Base-by-base conservation (phyloP, 53 echinoderm and acorn worm species). In the Stichopus horrens region DNA sequence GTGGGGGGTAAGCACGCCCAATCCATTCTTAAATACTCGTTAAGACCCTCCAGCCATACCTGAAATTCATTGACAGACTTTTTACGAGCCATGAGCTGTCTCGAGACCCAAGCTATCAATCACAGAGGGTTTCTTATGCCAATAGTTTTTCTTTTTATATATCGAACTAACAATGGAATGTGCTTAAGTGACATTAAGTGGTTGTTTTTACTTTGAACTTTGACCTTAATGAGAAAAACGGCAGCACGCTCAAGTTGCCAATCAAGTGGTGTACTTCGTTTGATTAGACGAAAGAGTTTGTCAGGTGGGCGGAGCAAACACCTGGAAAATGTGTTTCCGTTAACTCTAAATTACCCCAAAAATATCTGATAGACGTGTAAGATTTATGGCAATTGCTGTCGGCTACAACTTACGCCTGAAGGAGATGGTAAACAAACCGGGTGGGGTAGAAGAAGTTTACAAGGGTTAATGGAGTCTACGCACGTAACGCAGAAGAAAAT, bases 321-420 rank as follows among this genome's bases (percentile, higher is more conserved):
- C 71, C 71, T 71, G 71, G 71, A 71, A 71, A 71, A 37, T 37
- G 37, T 71, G 7, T 18, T 71, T 71, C 18, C 71, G 63, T 16
- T 13, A 16, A 18, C 68, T 2, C 68, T 68, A 4, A 5, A 9
- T 59, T 59, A 37, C 37, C 0, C 13, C 8, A 59, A 59, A 59
- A 18, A 16, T 18, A 18, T n/a, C 71, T 18, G 71, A 18, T 16
- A 0, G 37, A n/a, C 8, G 11, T 18, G 71, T n/a, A 4, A 71
- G 71, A 71, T 71, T 71, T 71, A 71, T 71, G 71, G 18, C 71
- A n/a, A 71, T 71, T 71, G 71, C 71, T 71, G 71, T 71, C 71
- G 71, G 19, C n/a, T 71, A 7, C 18, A 71, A n/a, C 71, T 18
- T 18, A 18, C n/a, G 5, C 71, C 6, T n/a, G 7, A 71, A 20